Evolutionary conservation across 2,888 invertebrate genomes (phyloP), one percentile per base, ranked within the genome.

Genomic region (Ganaspis brasiliensis): DNA sequence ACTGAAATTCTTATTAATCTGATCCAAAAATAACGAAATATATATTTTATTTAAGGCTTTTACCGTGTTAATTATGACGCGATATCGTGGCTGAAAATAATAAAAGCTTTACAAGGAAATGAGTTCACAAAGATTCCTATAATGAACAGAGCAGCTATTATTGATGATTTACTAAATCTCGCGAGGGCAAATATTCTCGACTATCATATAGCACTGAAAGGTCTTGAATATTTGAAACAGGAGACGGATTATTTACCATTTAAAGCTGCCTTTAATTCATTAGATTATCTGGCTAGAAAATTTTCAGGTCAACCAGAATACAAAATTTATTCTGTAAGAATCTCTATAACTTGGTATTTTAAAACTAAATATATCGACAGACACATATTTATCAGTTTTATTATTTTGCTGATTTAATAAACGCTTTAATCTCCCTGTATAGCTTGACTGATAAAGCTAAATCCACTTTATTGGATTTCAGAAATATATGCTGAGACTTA

Each of bases 191-290:
- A 92, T 4, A 84, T 92, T 1, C 80, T 94, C 26, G 79, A 91
- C 2, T 95, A 95, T 84, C 88, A 89, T 1, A 88, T 91, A 35
- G 93, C 94, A 0, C 90, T 96, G 6, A 93, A 93, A 76, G 92
- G 95, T 5, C 88, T 93, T 5, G 82, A 87, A 57, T 94, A 93
- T 92, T 84, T 97, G 78, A 91, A 92, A 75, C 92, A 92, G 2
- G 95, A 95, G 90, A 93, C 92, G 5, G 93, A 95, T 73, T 95
- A 95, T 81, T 92, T 95, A 21, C 95, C 96, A 0, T 96, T 96
- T 95, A 92, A 92, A 40, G 92, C 95, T 0, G 95, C 95, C 2
- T 91, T 95, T 6, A 89, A 89, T 71, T 93, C 93, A 9, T 92
- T 93, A 72, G 91, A 91, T 78, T 93, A 92, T 24, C 86, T 92